phyloP scores from a whole-genome alignment of 2,888 invertebrate species.

The Drosophila atripex region DNA sequence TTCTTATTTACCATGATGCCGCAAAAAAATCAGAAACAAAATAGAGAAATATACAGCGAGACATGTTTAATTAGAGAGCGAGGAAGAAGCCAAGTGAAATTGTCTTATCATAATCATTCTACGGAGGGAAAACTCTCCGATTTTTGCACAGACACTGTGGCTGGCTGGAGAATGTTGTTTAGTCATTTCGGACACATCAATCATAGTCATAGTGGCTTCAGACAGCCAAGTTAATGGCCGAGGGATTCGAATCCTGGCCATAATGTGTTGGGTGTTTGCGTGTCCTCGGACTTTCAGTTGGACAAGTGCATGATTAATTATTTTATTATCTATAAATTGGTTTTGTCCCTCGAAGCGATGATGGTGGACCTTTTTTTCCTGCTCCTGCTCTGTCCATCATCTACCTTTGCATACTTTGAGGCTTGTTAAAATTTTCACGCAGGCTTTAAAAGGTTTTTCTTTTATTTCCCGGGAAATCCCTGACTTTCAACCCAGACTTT shows the following conservation, averaged over 20 bases:
- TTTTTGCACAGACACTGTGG: slow-evolving; percentile 58
- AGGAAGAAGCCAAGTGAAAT: slow-evolving; percentile 59
- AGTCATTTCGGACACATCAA: slow-evolving; percentile 72
- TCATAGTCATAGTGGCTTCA: slow-evolving; percentile 52
- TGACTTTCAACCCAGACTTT: not conserved
- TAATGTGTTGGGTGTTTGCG: slow-evolving; percentile 74
- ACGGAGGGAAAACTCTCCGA: slow-evolving; percentile 42
- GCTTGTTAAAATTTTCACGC: slow-evolving; percentile 26
- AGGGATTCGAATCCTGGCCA: slow-evolving; percentile 35
- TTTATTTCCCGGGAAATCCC: not conserved
- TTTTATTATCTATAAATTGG: slow-evolving; percentile 79
- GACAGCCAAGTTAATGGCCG: slow-evolving; percentile 70
- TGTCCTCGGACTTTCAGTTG: slow-evolving; percentile 60
- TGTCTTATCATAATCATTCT: slow-evolving; percentile 76
- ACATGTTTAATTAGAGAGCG: slow-evolving; percentile 71
- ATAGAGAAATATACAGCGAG: slow-evolving; percentile 35
- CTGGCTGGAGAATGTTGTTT: slow-evolving; percentile 60
- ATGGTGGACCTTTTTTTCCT: slow-evolving; percentile 39
- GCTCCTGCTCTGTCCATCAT: not conserved
- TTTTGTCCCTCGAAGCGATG: slow-evolving; percentile 45
- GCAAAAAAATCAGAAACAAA: slow-evolving; percentile 56
- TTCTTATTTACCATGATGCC: slow-evolving; percentile 76
- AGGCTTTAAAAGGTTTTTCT: slow-evolving; percentile 24
- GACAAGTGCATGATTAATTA: slow-evolving; percentile 80
- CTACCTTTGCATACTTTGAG: slow-evolving; percentile 63